These are phyloP conservation scores for Mus spicilegus DNA, from an alignment of 2,113 vertebrate genomes.

Conservation along the genomic window DNA sequence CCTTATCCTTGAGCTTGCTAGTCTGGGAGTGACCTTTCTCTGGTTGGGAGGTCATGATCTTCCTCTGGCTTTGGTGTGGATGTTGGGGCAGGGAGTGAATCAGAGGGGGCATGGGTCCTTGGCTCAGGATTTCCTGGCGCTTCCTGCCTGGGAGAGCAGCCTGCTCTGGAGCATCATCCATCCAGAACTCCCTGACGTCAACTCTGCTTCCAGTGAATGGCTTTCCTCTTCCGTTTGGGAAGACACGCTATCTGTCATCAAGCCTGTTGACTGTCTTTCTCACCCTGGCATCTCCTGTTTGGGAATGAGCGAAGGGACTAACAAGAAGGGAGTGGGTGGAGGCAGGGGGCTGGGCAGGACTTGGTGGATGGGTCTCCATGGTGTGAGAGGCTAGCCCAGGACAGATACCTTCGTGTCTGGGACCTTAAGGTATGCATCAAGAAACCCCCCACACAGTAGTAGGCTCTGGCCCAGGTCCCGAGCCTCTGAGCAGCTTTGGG, in stretches of 20 bases:
- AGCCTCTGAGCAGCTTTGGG: background rate
- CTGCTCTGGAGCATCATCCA: background rate
- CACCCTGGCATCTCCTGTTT: conserved; percentile 69
- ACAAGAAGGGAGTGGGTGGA: conserved; percentile 25
- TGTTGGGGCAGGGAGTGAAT: conserved; percentile 64
- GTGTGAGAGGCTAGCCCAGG: background rate
- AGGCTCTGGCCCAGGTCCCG: background rate
- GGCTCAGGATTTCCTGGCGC: conserved; percentile 78
- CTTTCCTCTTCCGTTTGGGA: conserved; percentile 79
- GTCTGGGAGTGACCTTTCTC: background rate
- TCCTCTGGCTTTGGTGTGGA: background rate
- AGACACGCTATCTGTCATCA: conserved; percentile 42
- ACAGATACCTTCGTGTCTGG: background rate
- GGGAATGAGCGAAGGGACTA: background rate
- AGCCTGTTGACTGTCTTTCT: conserved; percentile 15
- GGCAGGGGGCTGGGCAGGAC: background rate
- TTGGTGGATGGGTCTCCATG: background rate
- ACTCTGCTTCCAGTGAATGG: conserved; percentile 56
- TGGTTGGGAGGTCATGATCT: background rate
- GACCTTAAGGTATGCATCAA: background rate
- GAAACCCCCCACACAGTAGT: background rate
- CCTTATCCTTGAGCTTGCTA: background rate
- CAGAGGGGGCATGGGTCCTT: conserved; percentile 35
- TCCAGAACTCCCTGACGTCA: conserved; percentile 73
- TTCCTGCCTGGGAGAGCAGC: conserved; percentile 66